Percentiles rank a stretch among this genome's conserved stretches.
These are phyloP conservation scores for Collichthys lucidus DNA, from an alignment of 2,113 vertebrate genomes.

Conservation along the genomic window DNA sequence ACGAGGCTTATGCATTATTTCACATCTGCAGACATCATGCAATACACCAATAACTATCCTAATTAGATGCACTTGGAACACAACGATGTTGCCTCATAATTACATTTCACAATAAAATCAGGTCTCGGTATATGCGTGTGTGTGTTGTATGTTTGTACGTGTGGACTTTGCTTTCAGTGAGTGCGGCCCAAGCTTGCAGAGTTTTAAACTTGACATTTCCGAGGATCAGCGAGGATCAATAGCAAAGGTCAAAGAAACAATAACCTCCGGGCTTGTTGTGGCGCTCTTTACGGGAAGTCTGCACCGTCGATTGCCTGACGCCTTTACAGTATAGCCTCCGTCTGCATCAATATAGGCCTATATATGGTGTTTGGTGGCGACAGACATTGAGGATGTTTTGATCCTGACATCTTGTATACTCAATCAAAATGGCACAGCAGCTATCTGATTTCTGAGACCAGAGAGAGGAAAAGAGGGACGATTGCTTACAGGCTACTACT, in stretches of 20 bases:
- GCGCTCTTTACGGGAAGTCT: slow-evolving; percentile 47
- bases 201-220: slow-evolving; percentile 82
- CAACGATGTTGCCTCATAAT: slow-evolving; percentile 71
- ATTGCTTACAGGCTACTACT: not conserved
- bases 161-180: slow-evolving; percentile 33
- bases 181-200: slow-evolving; percentile 39
- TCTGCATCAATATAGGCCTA: slow-evolving; percentile 24
- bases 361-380: not conserved
- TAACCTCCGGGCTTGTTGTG: slow-evolving; percentile 56
- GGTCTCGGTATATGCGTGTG: slow-evolving; percentile 1
- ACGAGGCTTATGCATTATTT: slow-evolving; percentile 56
- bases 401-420: slow-evolving; percentile 5
- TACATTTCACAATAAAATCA: slow-evolving; percentile 60
- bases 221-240: slow-evolving; percentile 78
- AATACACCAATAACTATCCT: slow-evolving; percentile 67
- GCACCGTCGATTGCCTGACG: slow-evolving; percentile 16
- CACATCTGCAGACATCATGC: slow-evolving; percentile 52
- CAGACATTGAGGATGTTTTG: slow-evolving; percentile 2
- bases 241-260: slow-evolving; percentile 77
- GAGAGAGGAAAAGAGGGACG: not conserved
- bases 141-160: slow-evolving; percentile 3
- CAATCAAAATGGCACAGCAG: not conserved
- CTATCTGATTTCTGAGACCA: not conserved
- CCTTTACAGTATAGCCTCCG: not conserved
- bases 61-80: slow-evolving; percentile 71